A percentile compares a stretch with the other conserved stretches of the same genome.
Conservation (phyloP, 2,797 vertebrate genomes). For the Tokudaia muenninki region DNA sequence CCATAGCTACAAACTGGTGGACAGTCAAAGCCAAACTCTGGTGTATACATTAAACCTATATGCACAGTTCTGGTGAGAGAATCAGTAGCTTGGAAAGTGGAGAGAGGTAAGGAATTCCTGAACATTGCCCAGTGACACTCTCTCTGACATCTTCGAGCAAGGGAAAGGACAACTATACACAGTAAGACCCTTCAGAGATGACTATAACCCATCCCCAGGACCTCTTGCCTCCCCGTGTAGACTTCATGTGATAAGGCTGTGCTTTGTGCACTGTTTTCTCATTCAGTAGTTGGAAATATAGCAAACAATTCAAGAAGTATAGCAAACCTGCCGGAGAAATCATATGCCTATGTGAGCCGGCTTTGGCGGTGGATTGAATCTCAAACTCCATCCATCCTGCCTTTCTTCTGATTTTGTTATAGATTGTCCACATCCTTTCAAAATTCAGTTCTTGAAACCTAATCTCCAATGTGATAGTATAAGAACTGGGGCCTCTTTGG, state of each 20-base stretch:
- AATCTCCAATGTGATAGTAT: not conserved
- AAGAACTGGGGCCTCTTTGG: not conserved
- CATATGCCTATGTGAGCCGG: accelerated
- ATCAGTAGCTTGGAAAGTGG: not conserved
- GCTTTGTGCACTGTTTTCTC: not conserved
- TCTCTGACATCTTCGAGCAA: not conserved
- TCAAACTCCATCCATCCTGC: no score
- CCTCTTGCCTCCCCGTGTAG: not conserved
- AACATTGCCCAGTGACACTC: accelerated
- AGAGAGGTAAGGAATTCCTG: not conserved
- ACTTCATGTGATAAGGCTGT: not conserved
- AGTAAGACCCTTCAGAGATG: not conserved
- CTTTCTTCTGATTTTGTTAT: not conserved
- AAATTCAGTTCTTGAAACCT: not conserved
- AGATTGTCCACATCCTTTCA: not conserved
- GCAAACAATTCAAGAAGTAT: not conserved
- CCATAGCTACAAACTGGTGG: not conserved
- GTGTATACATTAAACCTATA: not conserved
- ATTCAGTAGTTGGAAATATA: not conserved
- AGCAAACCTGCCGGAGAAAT: not conserved
- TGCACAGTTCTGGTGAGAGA: not conserved
- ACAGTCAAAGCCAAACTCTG: not conserved
- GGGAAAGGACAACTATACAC: not conserved
- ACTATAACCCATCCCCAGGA: not conserved
- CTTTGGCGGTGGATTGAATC: not conserved